These are phyloP conservation scores for Atherinomorus stipes DNA, from an alignment of 2,113 vertebrate species.

Conservation along the genomic window DNA sequence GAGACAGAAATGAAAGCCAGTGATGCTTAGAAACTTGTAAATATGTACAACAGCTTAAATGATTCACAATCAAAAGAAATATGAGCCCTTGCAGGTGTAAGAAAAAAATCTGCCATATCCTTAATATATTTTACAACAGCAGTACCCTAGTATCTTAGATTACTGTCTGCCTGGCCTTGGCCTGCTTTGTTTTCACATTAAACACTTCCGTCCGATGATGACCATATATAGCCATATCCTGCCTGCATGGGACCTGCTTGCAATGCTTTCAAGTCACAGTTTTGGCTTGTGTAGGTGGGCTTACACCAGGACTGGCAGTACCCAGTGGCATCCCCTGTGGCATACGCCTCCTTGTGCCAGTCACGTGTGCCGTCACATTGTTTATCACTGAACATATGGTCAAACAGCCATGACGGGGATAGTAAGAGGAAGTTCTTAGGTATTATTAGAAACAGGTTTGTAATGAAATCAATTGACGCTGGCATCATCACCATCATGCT, in stretches of 20 bases:
- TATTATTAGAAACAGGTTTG: slow-evolving; percentile 25
- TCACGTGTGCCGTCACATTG: slow-evolving; percentile 37
- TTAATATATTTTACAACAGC: background rate
- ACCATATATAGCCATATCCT: slow-evolving; percentile 73
- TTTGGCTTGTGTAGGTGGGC: slow-evolving; percentile 57
- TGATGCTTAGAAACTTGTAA: too few relatives aligned
- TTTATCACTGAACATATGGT: slow-evolving; percentile 68
- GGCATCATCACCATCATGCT: background rate
- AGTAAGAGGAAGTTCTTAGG: slow-evolving; percentile 18
- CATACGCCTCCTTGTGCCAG: slow-evolving; percentile 48
- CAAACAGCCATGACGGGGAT: slow-evolving; percentile 25
- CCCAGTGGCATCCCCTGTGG: slow-evolving; percentile 52
- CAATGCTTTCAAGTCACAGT: slow-evolving; percentile 51
- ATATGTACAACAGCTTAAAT: too few relatives aligned
- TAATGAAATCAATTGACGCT: slow-evolving; percentile 15
- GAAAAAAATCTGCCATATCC: background rate
- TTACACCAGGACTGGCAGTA: slow-evolving; percentile 65
- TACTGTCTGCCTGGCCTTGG: slow-evolving; percentile 25
- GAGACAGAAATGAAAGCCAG: too few relatives aligned
- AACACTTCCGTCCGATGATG: slow-evolving; percentile 36
- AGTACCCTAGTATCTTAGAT: background rate
- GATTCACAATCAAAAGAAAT: too few relatives aligned
- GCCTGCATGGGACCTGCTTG: slow-evolving; percentile 45
- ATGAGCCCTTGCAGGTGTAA: background rate
- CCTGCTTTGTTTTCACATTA: slow-evolving; percentile 22